Base-by-base conservation (phyloP, 1,140 invertebrate genomes). In the Trachymyrmex cornetzi region DNA sequence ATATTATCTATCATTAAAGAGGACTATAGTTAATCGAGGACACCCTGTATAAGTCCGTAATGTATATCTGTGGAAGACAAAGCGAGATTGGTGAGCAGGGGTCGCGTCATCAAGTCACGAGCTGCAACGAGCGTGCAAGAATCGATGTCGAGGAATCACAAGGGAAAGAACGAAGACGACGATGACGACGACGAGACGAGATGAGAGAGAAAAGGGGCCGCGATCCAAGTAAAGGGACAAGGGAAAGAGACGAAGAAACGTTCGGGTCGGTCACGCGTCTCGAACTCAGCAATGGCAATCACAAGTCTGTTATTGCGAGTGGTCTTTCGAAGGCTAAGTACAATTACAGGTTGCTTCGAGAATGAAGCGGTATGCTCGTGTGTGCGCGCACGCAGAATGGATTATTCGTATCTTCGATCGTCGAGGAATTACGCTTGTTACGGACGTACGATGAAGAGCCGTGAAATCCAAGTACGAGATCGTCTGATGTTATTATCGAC, bases 291-390 rank as follows among this genome's bases (percentile, higher is more conserved):
- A 89, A 85, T 75, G 44, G 74, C 80, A 86, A 89, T 89, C 88
- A 50, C 72, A 48, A 55, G 72, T 85, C 75, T 75, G 75, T 88
- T 87, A 89, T 85, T 79, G 86, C 74, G 86, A 88, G 71, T 34
- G 72, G 64, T 87, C 86, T 79, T 79, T 88, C 88, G 88, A 88
- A 88, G 80, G 86, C 79, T 85, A 85, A 88, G 66, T 75, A 85
- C 79, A 89, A 89, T 89, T 88, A 82, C 85, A 87, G 72, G 74
- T 87, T 85, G 61, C 71, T 77, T 71, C 75, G 69, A 71, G 85
- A 74, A 55, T 50, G 69, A 66, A 50, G 19, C 30, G 38, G 53
- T n/a, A 48, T 63, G n/a, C 38, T 1, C 6, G 38, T 7, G 50
- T 63, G 66, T 44, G 48, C 59, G 55, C n/a, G 3, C 66, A 38